A percentile compares a stretch with the other conserved stretches of the same genome.
phyloP scores from a whole-genome alignment of 2,888 invertebrate genomes.

The Lordiphosa fenestrarum region DNA sequence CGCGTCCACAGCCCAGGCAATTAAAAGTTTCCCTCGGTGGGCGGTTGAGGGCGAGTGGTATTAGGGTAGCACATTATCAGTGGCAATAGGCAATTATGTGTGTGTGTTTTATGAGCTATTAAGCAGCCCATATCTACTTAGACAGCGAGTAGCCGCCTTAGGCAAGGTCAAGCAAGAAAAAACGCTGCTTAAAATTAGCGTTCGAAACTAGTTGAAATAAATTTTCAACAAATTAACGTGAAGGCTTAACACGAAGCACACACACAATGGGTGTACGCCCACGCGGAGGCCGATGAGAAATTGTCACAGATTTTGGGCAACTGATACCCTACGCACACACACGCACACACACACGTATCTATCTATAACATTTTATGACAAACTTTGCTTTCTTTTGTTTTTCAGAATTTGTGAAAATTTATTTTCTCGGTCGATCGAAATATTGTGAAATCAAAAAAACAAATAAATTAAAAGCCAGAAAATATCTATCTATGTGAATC shows the following conservation, averaged over 20 bases:
- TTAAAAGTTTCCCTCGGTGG: not conserved
- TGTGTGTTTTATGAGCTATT: too few relatives aligned
- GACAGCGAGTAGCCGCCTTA: not conserved
- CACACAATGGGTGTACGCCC: constrained; percentile 35
- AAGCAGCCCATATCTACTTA: not conserved
- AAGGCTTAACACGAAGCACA: constrained; percentile 14
- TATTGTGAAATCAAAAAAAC: constrained; percentile 75
- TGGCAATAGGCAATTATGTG: too few relatives aligned
- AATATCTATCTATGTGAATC: constrained; percentile 39
- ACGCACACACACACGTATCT: constrained; percentile 2
- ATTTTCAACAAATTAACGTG: constrained; percentile 44
- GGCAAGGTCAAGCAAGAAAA: constrained; percentile 15
- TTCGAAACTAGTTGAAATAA: constrained; percentile 30
- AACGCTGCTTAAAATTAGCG: constrained; percentile 5
- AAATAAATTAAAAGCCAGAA: constrained; percentile 68
- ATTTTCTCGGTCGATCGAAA: constrained; percentile 71
- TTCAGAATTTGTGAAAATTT: constrained; percentile 60
- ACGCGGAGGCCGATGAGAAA: constrained; percentile 15
- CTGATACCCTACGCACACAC: constrained; percentile 30
- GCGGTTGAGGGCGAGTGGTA: too few relatives aligned
- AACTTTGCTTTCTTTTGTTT: constrained; percentile 59
- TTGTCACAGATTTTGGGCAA: constrained; percentile 32
- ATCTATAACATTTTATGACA: constrained; percentile 50
- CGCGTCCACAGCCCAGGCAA: not conserved
- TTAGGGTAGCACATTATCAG: too few relatives aligned